These are phyloP conservation scores for Pardosa pseudoannulata DNA, from an alignment of 2,888 invertebrate species.

Conservation along the genomic window DNA sequence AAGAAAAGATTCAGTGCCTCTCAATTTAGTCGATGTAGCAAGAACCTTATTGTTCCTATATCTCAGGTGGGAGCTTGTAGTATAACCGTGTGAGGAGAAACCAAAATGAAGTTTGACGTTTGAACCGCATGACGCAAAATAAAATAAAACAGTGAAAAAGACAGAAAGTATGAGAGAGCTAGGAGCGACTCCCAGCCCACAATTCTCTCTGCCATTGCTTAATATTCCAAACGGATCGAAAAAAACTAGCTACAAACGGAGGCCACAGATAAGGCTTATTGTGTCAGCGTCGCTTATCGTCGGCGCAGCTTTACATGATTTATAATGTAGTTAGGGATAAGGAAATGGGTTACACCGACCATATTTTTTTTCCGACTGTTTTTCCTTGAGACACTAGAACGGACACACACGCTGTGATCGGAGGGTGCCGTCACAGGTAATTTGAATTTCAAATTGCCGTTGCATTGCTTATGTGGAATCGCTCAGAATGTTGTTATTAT, in stretches of 20 bases:
- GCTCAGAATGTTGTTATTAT: no score
- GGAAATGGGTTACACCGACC: not conserved
- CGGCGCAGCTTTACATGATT: not conserved
- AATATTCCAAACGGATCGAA: not conserved
- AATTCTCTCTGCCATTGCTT: not conserved
- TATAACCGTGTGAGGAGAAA: no score
- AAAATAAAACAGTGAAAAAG: not conserved
- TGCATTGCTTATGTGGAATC: no score
- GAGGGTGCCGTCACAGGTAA: not conserved
- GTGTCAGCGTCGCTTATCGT: constrained; percentile 2
- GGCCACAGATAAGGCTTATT: not conserved
- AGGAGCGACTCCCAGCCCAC: not conserved
- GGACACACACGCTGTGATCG: not conserved
- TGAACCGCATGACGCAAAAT: no score
- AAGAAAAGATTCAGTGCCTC: no score
- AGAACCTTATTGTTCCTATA: no score
- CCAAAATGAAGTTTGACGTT: no score
- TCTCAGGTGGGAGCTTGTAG: no score
- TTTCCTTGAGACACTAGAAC: not conserved
- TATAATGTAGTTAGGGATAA: constrained; percentile 1
- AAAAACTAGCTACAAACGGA: not conserved
- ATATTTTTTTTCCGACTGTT: not conserved
- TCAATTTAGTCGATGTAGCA: no score
- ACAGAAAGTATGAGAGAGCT: no score
- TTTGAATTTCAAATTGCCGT: not conserved